These are phyloP conservation scores for Galeruca laticollis DNA, from an alignment of 2,888 invertebrate genomes.

Conservation along the genomic window DNA sequence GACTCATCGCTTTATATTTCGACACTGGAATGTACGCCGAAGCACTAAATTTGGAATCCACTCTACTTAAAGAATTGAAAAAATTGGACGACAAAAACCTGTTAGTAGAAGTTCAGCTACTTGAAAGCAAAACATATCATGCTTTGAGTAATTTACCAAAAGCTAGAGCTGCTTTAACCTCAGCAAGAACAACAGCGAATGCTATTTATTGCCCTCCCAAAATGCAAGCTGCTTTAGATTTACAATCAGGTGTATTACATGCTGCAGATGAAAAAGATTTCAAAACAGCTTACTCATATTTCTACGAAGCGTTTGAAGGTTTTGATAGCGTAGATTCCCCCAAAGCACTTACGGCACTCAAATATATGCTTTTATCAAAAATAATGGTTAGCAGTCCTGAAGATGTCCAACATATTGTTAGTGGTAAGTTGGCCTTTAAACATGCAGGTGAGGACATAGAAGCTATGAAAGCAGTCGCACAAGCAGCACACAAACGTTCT, in stretches of 20 bases:
- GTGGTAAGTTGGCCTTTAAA: conserved; percentile 96
- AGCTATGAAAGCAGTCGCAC: conserved; percentile 97
- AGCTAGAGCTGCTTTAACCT: conserved; percentile 95
- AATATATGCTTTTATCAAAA: conserved; percentile 99
- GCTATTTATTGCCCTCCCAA: conserved; percentile 99
- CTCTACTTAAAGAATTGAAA: conserved; percentile 93
- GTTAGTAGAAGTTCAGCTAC: conserved; percentile 95
- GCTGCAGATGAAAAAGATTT: conserved; percentile 99
- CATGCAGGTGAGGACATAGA: conserved; percentile 96
- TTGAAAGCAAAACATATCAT: conserved; percentile 99
- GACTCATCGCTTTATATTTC: conserved; percentile 94
- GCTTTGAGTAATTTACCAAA: conserved; percentile 96
- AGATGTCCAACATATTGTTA: conserved; percentile 94
- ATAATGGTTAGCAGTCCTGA: conserved; percentile 98
- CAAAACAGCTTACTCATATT: conserved; percentile 99
- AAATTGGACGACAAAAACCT: conserved; percentile 99
- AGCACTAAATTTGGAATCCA: conserved; percentile 86
- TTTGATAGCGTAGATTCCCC: conserved; percentile 94
- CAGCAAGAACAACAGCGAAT: conserved; percentile 99
- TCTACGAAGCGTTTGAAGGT: conserved; percentile 99
- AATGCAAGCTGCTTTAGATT: conserved; percentile 96
- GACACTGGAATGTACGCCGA: conserved; percentile 92
- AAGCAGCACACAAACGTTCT: conserved; percentile 95
- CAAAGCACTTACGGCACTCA: conserved; percentile 94
- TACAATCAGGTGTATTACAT: conserved; percentile 98